Base-by-base conservation (phyloP, 1,140 invertebrate genomes). In the Thaumatotibia leucotreta region DNA sequence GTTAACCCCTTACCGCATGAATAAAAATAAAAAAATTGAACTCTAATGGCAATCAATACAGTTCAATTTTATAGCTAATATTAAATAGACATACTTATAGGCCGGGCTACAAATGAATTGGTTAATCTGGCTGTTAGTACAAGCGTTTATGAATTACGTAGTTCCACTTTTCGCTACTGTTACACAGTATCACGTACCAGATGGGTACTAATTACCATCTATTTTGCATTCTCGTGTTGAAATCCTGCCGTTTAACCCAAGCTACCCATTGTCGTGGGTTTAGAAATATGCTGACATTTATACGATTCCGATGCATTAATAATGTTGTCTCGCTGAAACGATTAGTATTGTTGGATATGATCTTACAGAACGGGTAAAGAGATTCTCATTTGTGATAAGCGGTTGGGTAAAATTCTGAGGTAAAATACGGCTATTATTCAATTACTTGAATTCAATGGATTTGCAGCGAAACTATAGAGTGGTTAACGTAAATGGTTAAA, bases 131-230 rank as follows among this genome's bases (percentile, higher is more conserved):
- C n/a, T n/a, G n/a, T n/a, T n/a, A n/a, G n/a, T n/a, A n/a, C n/a
- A n/a, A n/a, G 8, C 39, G 8, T 45, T 45, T 20, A 17, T 45
- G 39, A 45, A 45, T 45, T 2, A 45, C 39, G 17, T 20, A 20
- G 39, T 45, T 45, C 39, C 6, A 45, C 17, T 45, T 45, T 45
- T 20, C 14, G 39, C 39, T 49, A 14, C 32, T 52, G 23, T 32
- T 27, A 61, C 35, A 58, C 10, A 22, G 17, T 27, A 31, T 22
- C 52, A 2, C 32, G 27, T 64, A 8, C 35, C n/a, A 66, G 74
- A 70, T 68, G 63, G 70, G 67, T 75, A 70, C 68, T 73, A 75
- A 75, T 73, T 69, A 68, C 68, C 32, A 63, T 63, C 39, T 39
- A 68, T 39, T 72, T 72, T 70, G 61, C 62, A 68, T 72, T 69